These are phyloP conservation scores for Luffia ferchaultella DNA, from an alignment of 2,888 invertebrate species.

Conservation along the genomic window DNA sequence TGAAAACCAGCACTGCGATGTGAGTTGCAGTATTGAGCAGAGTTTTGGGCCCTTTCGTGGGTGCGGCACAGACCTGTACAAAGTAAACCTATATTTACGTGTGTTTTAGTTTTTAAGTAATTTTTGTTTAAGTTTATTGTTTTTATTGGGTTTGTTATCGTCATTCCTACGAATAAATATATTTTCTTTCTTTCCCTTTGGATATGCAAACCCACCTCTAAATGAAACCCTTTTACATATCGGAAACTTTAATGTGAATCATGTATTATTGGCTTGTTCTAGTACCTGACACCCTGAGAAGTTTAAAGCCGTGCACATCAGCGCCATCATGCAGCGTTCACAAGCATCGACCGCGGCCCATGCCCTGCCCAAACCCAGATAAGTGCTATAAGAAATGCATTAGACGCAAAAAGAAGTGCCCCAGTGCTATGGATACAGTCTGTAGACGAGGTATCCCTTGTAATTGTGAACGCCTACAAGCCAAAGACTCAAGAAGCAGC, in stretches of 20 bases:
- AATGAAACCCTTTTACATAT: not conserved
- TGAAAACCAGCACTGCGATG: no score
- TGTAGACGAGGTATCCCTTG: slow-evolving; percentile 31
- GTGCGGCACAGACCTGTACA: no score
- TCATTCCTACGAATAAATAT: no score
- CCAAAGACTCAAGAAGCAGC: slow-evolving; percentile 26
- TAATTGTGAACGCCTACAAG: slow-evolving; percentile 32
- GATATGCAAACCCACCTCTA: not conserved
- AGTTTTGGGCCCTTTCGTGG: no score
- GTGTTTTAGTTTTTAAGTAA: no score
- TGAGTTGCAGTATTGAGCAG: no score
- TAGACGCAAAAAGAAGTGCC: slow-evolving; percentile 34
- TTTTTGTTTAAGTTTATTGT: no score
- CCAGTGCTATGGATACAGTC: slow-evolving; percentile 38
- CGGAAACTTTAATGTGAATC: not conserved
- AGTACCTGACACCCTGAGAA: slow-evolving; percentile 32
- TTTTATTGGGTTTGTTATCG: no score
- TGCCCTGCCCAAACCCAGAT: slow-evolving; percentile 44
- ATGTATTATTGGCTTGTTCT: no score
- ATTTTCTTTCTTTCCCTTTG: no score
- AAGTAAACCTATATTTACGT: no score
- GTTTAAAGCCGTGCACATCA: slow-evolving; percentile 43
- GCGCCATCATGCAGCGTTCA: slow-evolving; percentile 43
- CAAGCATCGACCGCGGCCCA: slow-evolving; percentile 38
- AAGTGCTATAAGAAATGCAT: slow-evolving; percentile 40